These are phyloP conservation scores for Shinisaurus crocodilurus DNA, from an alignment of 2,113 vertebrate species.

Conservation along the genomic window DNA sequence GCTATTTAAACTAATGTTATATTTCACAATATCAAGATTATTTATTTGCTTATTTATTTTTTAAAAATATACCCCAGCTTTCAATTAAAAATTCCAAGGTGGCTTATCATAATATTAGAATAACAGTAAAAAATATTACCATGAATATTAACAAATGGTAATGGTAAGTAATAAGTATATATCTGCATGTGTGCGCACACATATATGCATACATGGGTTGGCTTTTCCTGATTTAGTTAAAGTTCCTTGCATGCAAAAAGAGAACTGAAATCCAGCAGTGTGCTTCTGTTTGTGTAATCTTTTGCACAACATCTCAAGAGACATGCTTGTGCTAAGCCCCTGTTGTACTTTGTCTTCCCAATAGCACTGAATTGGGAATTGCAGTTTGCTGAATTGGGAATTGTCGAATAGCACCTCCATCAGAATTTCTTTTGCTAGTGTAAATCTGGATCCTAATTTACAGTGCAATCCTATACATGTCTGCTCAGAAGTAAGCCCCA, in stretches of 20 bases:
- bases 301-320: background rate
- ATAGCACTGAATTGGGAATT: no score
- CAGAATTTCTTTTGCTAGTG: background rate
- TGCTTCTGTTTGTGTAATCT: background rate
- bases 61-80: background rate
- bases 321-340: background rate
- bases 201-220: background rate
- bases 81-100: background rate
- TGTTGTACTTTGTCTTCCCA: no score
- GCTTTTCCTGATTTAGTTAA: background rate
- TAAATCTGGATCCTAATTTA: background rate
- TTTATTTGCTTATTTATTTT: background rate
- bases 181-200: background rate
- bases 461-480: background rate
- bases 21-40: background rate
- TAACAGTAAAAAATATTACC: background rate
- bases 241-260: background rate
- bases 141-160: background rate
- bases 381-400: no score
- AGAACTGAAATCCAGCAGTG: background rate
- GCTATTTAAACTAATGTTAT: background rate
- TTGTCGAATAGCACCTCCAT: background rate
- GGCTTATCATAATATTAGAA: background rate
- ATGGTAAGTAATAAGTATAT: background rate
- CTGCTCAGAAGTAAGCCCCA: background rate